phyloP scores from a whole-genome alignment of 2,797 vertebrate species.

The Mus spretus region DNA sequence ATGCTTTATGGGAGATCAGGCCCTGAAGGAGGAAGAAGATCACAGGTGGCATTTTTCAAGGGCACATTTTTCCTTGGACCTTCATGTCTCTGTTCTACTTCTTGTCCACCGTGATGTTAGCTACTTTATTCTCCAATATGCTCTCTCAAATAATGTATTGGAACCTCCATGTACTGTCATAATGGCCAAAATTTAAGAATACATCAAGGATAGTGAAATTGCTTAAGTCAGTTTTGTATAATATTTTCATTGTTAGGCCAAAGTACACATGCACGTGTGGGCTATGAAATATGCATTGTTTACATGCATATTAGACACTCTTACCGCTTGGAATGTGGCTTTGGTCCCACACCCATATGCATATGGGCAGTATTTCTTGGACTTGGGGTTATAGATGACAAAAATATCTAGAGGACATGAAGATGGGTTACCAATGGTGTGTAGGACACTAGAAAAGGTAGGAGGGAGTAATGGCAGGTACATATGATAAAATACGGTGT shows the following conservation, averaged over 20 bases:
- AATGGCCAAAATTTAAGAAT: background rate
- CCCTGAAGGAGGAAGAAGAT: background rate
- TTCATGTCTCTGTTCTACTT: background rate
- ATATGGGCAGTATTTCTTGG: background rate
- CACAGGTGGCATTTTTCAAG: background rate
- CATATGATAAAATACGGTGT: background rate
- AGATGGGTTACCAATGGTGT: background rate
- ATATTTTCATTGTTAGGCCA: background rate
- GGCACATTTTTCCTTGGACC: background rate
- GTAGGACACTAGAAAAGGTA: too few relatives aligned
- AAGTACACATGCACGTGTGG: background rate
- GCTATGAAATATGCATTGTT: background rate
- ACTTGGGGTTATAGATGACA: background rate
- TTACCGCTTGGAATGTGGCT: background rate
- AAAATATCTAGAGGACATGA: background rate
- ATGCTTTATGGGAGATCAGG: background rate
- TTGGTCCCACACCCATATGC: too few relatives aligned
- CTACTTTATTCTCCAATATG: background rate
- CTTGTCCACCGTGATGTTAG: background rate
- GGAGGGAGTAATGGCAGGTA: background rate
- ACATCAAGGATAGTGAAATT: background rate
- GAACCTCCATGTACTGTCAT: too few relatives aligned
- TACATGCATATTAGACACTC: background rate
- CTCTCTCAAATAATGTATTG: too few relatives aligned
- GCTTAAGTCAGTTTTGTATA: background rate